Base-by-base conservation (phyloP, 1,140 invertebrate genomes). In the Aplysia californica region DNA sequence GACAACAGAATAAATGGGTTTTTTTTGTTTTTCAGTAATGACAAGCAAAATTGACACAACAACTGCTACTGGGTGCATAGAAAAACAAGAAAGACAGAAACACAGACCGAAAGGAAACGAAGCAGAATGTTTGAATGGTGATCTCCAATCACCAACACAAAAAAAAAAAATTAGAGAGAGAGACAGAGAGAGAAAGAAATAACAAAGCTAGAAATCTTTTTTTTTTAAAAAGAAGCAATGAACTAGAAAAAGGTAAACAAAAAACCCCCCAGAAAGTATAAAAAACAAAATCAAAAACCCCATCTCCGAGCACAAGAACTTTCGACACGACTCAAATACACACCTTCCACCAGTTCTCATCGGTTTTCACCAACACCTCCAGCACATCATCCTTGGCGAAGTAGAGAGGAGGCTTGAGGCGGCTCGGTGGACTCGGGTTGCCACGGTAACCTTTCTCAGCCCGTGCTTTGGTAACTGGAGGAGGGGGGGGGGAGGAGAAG, bases 321-420 rank as follows among this genome's bases (percentile, higher is more conserved):
- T n/a, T n/a, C n/a, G n/a, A n/a, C n/a, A n/a, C n/a, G n/a, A n/a
- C n/a, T n/a, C n/a, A n/a, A n/a, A n/a, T 3, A 80, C 83, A 59
- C 69, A 88, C 88, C 80, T 85, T 83, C 83, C 85, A 87, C 86
- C 88, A 88, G n/a, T 84, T 69, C 4, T 74, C 18, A 26, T 85
- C 80, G 41, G 75, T 41, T 41, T 84, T 81, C 10, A 80, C 73
- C 2, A 90, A 59, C 20, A 90, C 73, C 23, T 89, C 87, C 55
- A 90, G 78, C 18, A 87, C 77, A 36, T 85, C 82, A 41, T 83
- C 84, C 35, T 77, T 78, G 10, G 82, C 41, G 67, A 89, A 89
- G 10, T 66, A 56, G 36, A 90, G 80, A 4, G 79, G 35, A 18
- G 68, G 69, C 21, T 77, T 39, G 2, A 80, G 77, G 18, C 70